Conservation (phyloP, 2,797 vertebrate genomes). For the Anniella stebbinsi region DNA sequence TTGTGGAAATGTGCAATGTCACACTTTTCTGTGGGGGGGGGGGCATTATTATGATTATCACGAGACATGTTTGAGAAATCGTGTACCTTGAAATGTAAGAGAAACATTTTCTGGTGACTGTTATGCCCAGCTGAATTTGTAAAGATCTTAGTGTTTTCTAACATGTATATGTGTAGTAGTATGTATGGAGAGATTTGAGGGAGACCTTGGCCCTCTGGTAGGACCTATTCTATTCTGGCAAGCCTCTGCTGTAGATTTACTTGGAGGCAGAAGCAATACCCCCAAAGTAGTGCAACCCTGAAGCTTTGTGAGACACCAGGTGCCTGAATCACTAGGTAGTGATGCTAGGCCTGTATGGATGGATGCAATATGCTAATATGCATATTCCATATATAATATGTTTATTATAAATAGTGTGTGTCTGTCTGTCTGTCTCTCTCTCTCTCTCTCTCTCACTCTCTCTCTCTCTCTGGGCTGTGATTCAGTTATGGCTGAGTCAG, state of each 20-base stretch:
- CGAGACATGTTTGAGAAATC: background rate
- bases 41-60: background rate
- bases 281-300: too few relatives aligned
- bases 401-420: too few relatives aligned
- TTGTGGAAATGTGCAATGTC: background rate
- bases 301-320: too few relatives aligned
- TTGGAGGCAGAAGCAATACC: background rate
- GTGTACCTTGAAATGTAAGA: slow-evolving; percentile 32
- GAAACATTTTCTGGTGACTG: slow-evolving; percentile 41
- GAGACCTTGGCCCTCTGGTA: too few relatives aligned
- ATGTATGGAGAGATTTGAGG: background rate
- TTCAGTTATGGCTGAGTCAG: too few relatives aligned
- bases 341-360: too few relatives aligned
- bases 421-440: too few relatives aligned
- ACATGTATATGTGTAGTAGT: background rate
- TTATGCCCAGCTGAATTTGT: slow-evolving; percentile 64
- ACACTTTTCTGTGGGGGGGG: background rate
- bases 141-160: background rate
- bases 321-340: too few relatives aligned
- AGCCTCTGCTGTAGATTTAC: background rate
- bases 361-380: too few relatives aligned
- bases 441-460: too few relatives aligned
- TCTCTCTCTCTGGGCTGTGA: too few relatives aligned
- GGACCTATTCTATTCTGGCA: background rate
- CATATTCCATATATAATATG: too few relatives aligned